Base-by-base conservation (phyloP, 2,797 vertebrate genomes). In the Premnoplex brunnescens region DNA sequence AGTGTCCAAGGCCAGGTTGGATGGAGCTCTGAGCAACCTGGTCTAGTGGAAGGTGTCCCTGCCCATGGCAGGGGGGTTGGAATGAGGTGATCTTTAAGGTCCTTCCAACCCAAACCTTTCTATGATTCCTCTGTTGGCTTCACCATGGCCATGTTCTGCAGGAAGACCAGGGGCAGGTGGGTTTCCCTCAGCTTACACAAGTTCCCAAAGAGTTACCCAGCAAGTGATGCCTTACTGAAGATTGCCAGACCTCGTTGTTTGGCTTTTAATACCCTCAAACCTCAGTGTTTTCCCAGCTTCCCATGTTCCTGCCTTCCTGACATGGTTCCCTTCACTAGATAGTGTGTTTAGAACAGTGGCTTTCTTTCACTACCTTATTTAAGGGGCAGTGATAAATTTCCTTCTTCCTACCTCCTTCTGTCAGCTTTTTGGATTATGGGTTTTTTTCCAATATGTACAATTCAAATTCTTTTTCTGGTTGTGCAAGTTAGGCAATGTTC, bases 51-150 rank as follows among this genome's bases (percentile, higher is more conserved):
- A 77, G 9, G 17, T 32, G 71, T 44, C 23, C 9, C 30, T 52
- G 34, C n/a, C 44, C 0, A 0, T 34, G 30, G 7, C 24, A 64
- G 4, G 27, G 12, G 2, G 43, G 7, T 64, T 89, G 66, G 21
- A 64, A 34, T 6, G 39, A 27, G 14, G 11, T 64, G 28, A 34
- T 34, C 24, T 27, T 52, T 23, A 64, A 34, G 28, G 30, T 77
- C 22, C 4, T 66, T 78, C 18, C 30, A 71, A 32, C 14, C 14
- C 44, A 71, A 12, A 46, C 24, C 39, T 21, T 36, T 58, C 18
- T 46, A 0, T 78, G 30, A 36, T 64, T 59, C 37, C 36, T 86
- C 62, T 64, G 13, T 55, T 73, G 63, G 48, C 69, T 44, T 86
- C 62, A 43, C 46, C 1, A 0, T 52, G 55, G 39, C 46, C 16